Evolutionary conservation across 2,888 invertebrate genomes (phyloP), one percentile per base, ranked within the genome.

Genomic region (Parnassius glacialis): DNA sequence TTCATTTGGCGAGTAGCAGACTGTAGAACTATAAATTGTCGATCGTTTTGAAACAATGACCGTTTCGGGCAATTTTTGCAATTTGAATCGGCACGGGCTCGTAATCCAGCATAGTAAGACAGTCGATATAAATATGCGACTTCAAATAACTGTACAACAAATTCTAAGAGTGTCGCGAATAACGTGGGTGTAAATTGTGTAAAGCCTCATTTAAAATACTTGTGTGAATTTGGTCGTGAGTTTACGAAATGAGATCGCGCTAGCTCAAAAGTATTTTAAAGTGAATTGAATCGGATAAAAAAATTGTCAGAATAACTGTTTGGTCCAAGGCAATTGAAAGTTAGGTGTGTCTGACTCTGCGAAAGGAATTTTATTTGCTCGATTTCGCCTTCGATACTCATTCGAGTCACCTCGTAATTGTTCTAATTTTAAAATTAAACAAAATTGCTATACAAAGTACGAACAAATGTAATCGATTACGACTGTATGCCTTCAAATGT

Each of bases 351-450:
- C 72, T 65, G 72, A 75, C 75, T 77, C 78, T 73, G 88, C 83
- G 86, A 87, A 88, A 87, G 87, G 87, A 76, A 81, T 82, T 81
- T 70, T 77, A 80, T 78, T 72, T 62, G 74, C 68, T 78, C 76
- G 82, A 84, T 84, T 79, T 81, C 75, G 81, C 81, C 81, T 81
- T 83, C 80, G 83, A 85, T 85, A 87, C 80, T 76, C 73, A 62
- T 73, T 68, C 71, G 70, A 67, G 68, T 75, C 72, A 67, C 75
- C 72, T 68, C 66, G 74, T 78, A 80, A 79, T 80, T 76, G 81
- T 79, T 68, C 66, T 65, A 61, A 64, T 65, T 69, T 75, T 65
- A 67, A 67, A 65, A 74, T 74, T 75, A 72, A 75, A 73, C 74
- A 70, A 54, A 57, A 54, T 20, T 34, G 55, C 62, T 53, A 16